A percentile compares a stretch with the other conserved stretches of the same genome.
Conservation (phyloP, 2,113 vertebrate genomes). For the Tychaedon coryphoeus region DNA sequence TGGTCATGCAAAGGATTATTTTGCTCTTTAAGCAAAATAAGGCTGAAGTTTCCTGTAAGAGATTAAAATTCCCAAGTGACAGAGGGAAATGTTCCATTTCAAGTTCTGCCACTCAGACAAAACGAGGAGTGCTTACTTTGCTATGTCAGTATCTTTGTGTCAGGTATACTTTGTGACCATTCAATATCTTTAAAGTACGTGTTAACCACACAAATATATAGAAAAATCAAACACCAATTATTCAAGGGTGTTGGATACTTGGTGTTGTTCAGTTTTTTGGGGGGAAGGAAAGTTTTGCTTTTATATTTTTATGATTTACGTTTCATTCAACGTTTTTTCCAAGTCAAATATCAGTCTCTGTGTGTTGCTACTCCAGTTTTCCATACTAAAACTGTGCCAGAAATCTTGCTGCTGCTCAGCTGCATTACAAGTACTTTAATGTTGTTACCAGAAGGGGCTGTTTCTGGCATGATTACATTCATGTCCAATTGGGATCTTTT, state of each 20-base stretch:
- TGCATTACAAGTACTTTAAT: neutral
- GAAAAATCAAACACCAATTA: neutral
- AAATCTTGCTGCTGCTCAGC: neutral
- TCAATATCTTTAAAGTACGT: neutral
- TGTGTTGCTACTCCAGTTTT: neutral
- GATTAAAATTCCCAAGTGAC: neutral
- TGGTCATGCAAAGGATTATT: neutral
- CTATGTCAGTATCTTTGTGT: neutral
- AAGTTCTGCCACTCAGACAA: neutral
- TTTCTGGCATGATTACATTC: neutral
- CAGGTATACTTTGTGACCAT: neutral
- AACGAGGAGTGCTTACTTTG: neutral
- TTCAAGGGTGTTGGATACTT: neutral
- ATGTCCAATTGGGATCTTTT: neutral
- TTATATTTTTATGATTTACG: neutral
- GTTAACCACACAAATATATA: neutral
- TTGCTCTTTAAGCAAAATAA: neutral
- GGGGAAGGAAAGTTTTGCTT: neutral
- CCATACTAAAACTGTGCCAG: neutral
- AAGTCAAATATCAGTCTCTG: neutral
- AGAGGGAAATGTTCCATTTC: neutral
- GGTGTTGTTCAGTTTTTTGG: fast-evolving
- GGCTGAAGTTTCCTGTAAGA: neutral
- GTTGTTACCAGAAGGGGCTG: neutral
- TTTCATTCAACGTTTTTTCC: neutral